Conservation (phyloP, 2,113 vertebrate genomes). For the Fregata magnificens region DNA sequence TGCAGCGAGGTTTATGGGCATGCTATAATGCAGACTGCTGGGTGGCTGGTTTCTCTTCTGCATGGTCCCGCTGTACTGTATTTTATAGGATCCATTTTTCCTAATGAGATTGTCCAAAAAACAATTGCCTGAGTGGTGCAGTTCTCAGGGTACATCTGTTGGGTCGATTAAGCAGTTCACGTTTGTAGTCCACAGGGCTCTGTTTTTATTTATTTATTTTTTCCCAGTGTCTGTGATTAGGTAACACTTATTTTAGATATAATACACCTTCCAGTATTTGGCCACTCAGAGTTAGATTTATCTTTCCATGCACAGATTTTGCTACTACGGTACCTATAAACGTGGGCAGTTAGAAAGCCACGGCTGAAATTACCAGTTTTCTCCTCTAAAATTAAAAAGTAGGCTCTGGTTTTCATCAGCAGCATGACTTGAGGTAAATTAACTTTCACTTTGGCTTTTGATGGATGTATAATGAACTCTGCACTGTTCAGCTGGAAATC, state of each 20-base stretch:
- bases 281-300: neutral
- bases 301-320: neutral
- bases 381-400: conserved; percentile 3
- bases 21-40: neutral
- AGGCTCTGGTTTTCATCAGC: neutral
- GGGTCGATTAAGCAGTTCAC: neutral
- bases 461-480: conserved; percentile 35
- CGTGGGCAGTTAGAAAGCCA: neutral
- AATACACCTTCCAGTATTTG: neutral
- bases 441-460: conserved; percentile 51
- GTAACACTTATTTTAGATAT: neutral
- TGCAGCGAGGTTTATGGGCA: neutral
- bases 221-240: neutral
- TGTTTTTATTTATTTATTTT: neutral
- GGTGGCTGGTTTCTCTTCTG: neutral
- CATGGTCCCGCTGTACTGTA: neutral
- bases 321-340: neutral
- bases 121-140: neutral
- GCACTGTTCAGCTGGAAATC: conserved; percentile 44
- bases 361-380: neutral
- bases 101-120: neutral
- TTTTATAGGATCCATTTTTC: neutral
- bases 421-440: conserved; percentile 26
- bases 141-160: neutral
- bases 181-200: neutral